Conservation (phyloP, 2,113 vertebrate species). For the Prunella fulvescens region DNA sequence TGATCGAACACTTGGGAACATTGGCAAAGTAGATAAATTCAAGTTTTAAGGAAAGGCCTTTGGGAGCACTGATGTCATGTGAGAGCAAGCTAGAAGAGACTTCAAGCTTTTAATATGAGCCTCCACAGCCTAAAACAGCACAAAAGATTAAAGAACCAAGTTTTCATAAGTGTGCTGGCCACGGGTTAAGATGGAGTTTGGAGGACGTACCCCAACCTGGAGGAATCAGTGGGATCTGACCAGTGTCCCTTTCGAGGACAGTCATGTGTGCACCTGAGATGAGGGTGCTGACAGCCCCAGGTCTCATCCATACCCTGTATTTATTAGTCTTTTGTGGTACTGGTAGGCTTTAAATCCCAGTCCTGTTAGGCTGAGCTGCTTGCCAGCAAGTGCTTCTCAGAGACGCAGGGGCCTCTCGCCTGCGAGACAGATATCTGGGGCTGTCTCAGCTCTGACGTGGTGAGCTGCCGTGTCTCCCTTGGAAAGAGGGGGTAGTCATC, state of each 20-base stretch:
- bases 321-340: neutral
- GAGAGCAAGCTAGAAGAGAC: neutral
- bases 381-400: neutral
- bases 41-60: neutral
- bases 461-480: conserved; percentile 23
- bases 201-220: neutral
- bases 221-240: neutral
- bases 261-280: fast-evolving
- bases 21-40: neutral
- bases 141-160: neutral
- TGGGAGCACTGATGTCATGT: neutral
- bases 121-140: neutral
- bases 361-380: neutral
- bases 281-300: neutral
- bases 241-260: neutral
- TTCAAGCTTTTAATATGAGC: conserved; percentile 2
- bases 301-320: neutral
- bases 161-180: neutral
- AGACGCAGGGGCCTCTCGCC: neutral
- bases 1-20: conserved; percentile 20
- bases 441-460: conserved; percentile 11
- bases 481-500: conserved; percentile 27
- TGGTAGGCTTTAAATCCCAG: neutral
- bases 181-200: fast-evolving
- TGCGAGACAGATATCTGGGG: neutral